Evolutionary conservation across 2,113 vertebrate genomes (phyloP).

Genomic region (Nyctereutes procyonoides): DNA sequence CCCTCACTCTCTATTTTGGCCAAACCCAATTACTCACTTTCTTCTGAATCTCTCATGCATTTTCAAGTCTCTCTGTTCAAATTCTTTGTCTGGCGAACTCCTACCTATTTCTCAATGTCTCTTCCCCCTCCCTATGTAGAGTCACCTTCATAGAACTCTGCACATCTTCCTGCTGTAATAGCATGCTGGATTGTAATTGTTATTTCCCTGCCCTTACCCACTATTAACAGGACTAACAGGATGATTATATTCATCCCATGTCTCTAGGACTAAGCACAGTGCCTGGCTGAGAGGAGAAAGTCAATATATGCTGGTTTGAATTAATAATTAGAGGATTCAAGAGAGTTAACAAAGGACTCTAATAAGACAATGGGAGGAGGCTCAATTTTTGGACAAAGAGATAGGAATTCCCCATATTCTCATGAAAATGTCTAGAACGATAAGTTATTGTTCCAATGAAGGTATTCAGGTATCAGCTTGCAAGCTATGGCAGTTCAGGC

Average conservation of each 20-base stretch:
- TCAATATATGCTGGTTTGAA: background rate
- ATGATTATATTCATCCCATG: background rate
- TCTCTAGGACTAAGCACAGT: background rate
- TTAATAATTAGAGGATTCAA: background rate
- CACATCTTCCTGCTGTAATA: background rate
- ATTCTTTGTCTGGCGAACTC: background rate
- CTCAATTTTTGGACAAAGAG: background rate
- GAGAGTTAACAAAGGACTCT: background rate
- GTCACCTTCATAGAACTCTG: background rate
- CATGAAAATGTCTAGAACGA: background rate
- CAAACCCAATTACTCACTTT: background rate
- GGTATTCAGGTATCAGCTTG: background rate
- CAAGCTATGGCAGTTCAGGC: background rate
- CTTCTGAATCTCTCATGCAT: background rate
- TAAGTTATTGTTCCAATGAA: background rate
- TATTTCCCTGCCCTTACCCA: too few species aligned
- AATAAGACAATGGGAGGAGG: background rate
- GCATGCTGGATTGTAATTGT: rapidly evolving
- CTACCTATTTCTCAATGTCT: background rate
- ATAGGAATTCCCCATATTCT: background rate
- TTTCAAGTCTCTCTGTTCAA: background rate
- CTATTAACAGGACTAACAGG: background rate
- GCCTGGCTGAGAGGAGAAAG: background rate
- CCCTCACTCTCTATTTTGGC: background rate
- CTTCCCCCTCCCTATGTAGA: background rate